phyloP scores from a whole-genome alignment of 2,888 invertebrate species.

The Buathra laborator region DNA sequence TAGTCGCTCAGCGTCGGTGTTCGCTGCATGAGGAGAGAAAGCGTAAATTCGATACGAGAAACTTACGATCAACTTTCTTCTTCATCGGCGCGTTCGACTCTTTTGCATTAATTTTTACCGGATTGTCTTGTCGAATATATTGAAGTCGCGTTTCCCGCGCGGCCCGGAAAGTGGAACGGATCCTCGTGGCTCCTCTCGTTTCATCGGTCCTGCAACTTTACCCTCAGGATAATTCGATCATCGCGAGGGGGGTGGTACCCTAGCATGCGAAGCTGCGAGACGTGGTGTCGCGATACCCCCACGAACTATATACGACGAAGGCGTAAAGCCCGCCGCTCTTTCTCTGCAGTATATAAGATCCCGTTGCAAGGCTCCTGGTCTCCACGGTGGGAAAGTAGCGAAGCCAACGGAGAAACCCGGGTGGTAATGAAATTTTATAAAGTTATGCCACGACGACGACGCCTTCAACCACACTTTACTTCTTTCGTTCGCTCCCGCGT shows the following conservation, averaged over 20 bases:
- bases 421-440: slow-evolving; percentile 81
- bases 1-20: slow-evolving; percentile 1
- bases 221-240: slow-evolving; percentile 62
- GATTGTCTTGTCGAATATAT: slow-evolving; percentile 57
- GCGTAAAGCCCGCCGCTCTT: slow-evolving; percentile 18
- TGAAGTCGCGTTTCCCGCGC: slow-evolving; percentile 27
- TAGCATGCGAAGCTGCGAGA: slow-evolving; percentile 52
- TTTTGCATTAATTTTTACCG: slow-evolving; percentile 53
- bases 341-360: slow-evolving; percentile 35
- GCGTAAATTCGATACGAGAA: slow-evolving; percentile 38
- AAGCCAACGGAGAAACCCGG: slow-evolving; percentile 53
- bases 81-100: slow-evolving; percentile 25
- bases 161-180: slow-evolving; percentile 12
- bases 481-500: slow-evolving; percentile 18
- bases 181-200: slow-evolving; percentile 27
- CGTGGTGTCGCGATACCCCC: slow-evolving; percentile 51
- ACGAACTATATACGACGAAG: slow-evolving; percentile 22
- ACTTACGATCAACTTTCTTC: slow-evolving; percentile 17
- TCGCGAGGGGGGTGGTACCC: slow-evolving; percentile 30
- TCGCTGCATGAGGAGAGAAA: slow-evolving; percentile 3
- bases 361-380: slow-evolving; percentile 43
- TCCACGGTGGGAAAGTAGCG: slow-evolving; percentile 44
- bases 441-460: slow-evolving; percentile 75
- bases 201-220: slow-evolving; percentile 32
- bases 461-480: slow-evolving; percentile 47